Percentiles rank a stretch among this genome's conserved stretches.
phyloP scores from a whole-genome alignment of 2,797 vertebrate genomes.

The Rhinogobio ventralis region DNA sequence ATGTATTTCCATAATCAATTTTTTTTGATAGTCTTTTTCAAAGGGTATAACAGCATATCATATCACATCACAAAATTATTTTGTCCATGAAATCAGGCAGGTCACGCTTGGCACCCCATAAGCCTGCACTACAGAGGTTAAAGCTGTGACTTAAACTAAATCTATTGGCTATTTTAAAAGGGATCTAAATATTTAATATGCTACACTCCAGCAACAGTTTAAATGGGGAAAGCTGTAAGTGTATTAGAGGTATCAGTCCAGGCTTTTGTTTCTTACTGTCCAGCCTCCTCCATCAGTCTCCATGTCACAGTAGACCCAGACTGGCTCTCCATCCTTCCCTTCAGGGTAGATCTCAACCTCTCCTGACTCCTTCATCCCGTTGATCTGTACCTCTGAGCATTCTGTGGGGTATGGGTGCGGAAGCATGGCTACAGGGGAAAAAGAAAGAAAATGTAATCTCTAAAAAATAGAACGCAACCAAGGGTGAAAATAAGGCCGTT shows the following conservation, averaged over 20 bases:
- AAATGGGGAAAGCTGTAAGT: not conserved
- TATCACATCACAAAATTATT: not conserved
- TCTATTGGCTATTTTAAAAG: not conserved
- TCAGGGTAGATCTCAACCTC: constrained; percentile 84
- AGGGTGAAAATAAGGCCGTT: not conserved
- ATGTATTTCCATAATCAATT: no score
- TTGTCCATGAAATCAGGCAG: not conserved
- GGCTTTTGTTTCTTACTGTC: constrained; percentile 78
- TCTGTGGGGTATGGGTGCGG: constrained; percentile 83
- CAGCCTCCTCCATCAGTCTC: constrained; percentile 91
- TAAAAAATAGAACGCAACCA: not conserved
- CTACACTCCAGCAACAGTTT: not conserved
- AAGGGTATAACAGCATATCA: no score
- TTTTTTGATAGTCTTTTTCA: no score
- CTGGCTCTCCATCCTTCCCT: constrained; percentile 77
- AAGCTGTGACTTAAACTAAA: not conserved
- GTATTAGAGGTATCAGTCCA: not conserved
- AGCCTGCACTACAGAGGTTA: not conserved
- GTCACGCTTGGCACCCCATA: not conserved
- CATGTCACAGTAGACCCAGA: constrained; percentile 92
- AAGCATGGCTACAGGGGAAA: constrained; percentile 74
- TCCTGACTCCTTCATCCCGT: constrained; percentile 81
- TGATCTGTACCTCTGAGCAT: constrained; percentile 88
- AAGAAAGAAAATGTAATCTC: not conserved
- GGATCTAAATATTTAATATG: not conserved